Evolutionary conservation across 2,888 invertebrate species (phyloP).

Genomic region (Anorthoa munda): DNA sequence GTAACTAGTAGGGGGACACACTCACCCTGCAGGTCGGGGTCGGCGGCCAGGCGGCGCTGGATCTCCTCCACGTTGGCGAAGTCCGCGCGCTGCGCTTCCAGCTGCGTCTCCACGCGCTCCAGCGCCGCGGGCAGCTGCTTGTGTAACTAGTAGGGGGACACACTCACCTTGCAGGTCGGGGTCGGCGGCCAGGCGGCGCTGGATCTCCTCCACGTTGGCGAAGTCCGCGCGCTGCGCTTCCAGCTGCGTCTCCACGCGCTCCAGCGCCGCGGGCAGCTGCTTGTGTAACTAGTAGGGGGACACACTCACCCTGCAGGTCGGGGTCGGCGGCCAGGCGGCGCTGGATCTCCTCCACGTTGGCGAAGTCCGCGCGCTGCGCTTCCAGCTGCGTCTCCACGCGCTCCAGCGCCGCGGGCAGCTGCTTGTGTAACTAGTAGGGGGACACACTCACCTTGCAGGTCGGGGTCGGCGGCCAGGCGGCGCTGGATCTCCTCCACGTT

Average conservation of each 20-base stretch:
- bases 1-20: not conserved
- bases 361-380: slow-evolving; percentile 76
- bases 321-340: slow-evolving; percentile 89
- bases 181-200: too few species aligned
- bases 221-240: slow-evolving; percentile 87
- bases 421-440: too few species aligned
- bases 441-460: slow-evolving; percentile 71
- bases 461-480: slow-evolving; percentile 87
- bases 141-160: not conserved
- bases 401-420: not conserved
- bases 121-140: not conserved
- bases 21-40: slow-evolving; percentile 79
- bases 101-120: slow-evolving; percentile 19
- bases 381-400: slow-evolving; percentile 64
- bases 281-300: too few species aligned
- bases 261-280: not conserved
- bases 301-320: slow-evolving; percentile 73
- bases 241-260: slow-evolving; percentile 16
- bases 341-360: slow-evolving; percentile 91
- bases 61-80: slow-evolving; percentile 91
- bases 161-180: slow-evolving; percentile 74
- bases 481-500: slow-evolving; percentile 91
- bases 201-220: slow-evolving; percentile 91
- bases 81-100: slow-evolving; percentile 84
- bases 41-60: slow-evolving; percentile 89